Conservation (phyloP, 2,797 vertebrate species). For the Dendrocincla fuliginosa region DNA sequence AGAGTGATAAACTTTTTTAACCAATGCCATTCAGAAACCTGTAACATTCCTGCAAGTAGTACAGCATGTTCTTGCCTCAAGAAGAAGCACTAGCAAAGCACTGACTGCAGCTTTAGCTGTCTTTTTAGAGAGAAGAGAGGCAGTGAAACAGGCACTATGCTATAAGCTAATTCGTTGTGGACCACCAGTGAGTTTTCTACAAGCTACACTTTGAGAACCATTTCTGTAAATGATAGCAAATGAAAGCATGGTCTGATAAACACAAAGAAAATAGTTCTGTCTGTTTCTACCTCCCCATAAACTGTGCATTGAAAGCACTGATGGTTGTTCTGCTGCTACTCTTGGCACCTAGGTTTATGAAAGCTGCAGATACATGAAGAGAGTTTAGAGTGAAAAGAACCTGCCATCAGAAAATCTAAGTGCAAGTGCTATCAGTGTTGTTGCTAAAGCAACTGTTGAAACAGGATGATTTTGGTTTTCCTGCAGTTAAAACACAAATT, state of each 20-base stretch:
- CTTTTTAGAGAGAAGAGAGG: background rate
- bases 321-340: background rate
- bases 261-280: background rate
- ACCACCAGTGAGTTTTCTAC: background rate
- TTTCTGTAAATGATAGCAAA: background rate
- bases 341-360: background rate
- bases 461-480: background rate
- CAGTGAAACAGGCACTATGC: fast-evolving
- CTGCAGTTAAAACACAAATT: background rate
- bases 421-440: background rate
- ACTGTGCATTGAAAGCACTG: background rate
- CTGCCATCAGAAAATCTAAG: background rate
- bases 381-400: background rate
- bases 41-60: background rate
- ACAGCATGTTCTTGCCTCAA: background rate
- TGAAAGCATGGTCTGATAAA: background rate
- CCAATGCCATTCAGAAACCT: background rate
- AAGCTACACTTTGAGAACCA: background rate
- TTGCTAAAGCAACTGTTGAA: background rate
- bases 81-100: background rate
- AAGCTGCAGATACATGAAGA: background rate
- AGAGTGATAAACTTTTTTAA: background rate
- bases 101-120: background rate
- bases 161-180: background rate
- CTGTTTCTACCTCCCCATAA: background rate